Conservation (phyloP, 2,113 vertebrate genomes). For the Callospermophilus lateralis region DNA sequence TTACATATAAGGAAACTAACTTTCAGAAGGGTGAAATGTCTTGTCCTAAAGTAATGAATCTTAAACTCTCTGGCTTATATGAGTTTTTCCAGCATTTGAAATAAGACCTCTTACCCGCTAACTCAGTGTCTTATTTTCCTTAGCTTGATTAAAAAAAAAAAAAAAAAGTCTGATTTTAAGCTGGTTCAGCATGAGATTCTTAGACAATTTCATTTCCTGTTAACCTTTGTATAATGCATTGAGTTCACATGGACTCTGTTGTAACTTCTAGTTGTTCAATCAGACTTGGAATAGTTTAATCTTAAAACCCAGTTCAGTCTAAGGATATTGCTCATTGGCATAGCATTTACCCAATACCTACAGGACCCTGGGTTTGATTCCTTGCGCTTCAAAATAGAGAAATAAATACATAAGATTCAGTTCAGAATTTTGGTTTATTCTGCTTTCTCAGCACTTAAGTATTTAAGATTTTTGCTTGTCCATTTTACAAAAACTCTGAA, state of each 20-base stretch:
- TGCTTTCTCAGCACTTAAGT: constrained; percentile 15
- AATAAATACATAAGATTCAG: not conserved
- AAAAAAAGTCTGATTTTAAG: constrained; percentile 27
- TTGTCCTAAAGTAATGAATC: constrained; percentile 63
- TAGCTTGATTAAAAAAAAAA: not conserved
- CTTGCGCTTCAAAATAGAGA: too few relatives aligned
- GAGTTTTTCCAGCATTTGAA: constrained; percentile 40
- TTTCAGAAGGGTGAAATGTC: constrained; percentile 65
- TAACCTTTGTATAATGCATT: not conserved
- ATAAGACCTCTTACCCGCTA: constrained; percentile 48
- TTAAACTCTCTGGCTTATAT: not conserved
- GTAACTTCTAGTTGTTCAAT: constrained; percentile 38
- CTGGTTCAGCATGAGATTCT: constrained; percentile 54
- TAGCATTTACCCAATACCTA: not conserved
- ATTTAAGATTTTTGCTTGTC: constrained; percentile 40
- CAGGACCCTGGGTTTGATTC: not conserved
- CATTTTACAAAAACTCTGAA: constrained; percentile 11
- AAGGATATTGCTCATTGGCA: not conserved
- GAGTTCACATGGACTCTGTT: not conserved
- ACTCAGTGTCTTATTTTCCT: constrained; percentile 44
- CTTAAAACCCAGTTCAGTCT: not conserved
- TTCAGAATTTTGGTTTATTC: constrained; percentile 36
- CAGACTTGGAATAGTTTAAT: constrained; percentile 19
- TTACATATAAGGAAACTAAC: constrained; percentile 60
- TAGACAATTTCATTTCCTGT: constrained; percentile 48